phyloP scores from a whole-genome alignment of 2,888 invertebrate species.

The Eurytoma californica region DNA sequence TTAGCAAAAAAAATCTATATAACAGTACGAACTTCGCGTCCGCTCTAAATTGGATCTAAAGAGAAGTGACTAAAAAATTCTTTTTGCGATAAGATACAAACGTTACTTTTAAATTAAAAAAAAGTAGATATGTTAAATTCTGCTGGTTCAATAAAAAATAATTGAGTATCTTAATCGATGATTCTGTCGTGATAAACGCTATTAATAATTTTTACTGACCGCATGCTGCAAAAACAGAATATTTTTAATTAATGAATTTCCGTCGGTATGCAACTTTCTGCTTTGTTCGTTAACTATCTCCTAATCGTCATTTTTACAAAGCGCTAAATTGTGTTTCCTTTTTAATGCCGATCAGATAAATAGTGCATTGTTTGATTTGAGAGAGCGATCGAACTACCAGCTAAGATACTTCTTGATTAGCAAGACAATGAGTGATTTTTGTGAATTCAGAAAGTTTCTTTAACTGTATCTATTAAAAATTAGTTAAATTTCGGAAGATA shows the following conservation, averaged over 20 bases:
- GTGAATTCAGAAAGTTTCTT: not conserved
- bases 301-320: constrained; percentile 9
- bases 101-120: too few relatives aligned
- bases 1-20: too few relatives aligned
- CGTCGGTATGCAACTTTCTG: constrained; percentile 9
- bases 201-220: not conserved
- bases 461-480: not conserved
- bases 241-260: not conserved
- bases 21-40: too few relatives aligned
- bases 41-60: too few relatives aligned
- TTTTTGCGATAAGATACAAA: too few relatives aligned
- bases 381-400: constrained; percentile 10
- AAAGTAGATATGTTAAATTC: too few relatives aligned
- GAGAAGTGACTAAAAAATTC: too few relatives aligned
- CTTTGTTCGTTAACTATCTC: constrained; percentile 6
- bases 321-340: constrained; percentile 41
- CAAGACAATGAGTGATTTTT: constrained; percentile 16
- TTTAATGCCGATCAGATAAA: constrained; percentile 44
- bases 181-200: too few relatives aligned
- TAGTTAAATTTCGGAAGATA: not conserved
- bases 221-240: too few relatives aligned
- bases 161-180: too few relatives aligned
- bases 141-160: too few relatives aligned
- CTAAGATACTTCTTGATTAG: constrained; percentile 21
- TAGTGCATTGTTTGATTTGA: constrained; percentile 42